phyloP scores from a whole-genome alignment of 2,797 vertebrate species.

The Sorex maritimensis region DNA sequence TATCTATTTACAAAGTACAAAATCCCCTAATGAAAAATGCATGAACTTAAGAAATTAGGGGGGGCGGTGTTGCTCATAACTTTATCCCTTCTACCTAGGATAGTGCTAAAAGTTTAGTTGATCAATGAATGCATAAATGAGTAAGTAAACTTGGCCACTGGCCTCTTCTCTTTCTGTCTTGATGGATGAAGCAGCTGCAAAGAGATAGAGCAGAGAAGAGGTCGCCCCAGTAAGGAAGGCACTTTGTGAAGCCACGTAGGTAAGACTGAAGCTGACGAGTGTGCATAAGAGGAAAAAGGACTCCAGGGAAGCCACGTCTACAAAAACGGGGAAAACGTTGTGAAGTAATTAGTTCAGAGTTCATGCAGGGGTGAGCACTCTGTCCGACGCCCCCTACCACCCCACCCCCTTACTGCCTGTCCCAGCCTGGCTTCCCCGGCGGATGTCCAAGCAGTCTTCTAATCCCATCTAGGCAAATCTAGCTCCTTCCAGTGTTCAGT shows the following conservation, averaged over 20 bases:
- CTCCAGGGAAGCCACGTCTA: too few species aligned
- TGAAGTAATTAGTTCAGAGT: too few species aligned
- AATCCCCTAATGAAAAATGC: neutral
- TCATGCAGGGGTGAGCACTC: too few species aligned
- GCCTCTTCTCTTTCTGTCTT: neutral
- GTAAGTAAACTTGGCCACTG: neutral
- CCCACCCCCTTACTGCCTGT: too few species aligned
- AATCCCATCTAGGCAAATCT: too few species aligned
- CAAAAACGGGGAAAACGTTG: neutral
- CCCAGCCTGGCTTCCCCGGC: too few species aligned
- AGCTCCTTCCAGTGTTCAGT: too few species aligned
- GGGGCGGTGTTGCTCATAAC: neutral
- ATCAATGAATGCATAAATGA: neutral
- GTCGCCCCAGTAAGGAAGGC: neutral
- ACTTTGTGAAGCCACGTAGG: neutral
- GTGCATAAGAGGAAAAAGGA: fast-evolving
- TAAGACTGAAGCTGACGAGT: neutral
- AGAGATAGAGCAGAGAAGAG: neutral
- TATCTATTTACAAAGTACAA: neutral
- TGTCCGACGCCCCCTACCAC: too few species aligned
- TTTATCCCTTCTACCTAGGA: neutral
- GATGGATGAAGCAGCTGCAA: neutral
- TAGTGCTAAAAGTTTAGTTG: neutral
- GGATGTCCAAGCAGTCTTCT: too few species aligned
- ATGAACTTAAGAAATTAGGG: neutral